Conservation (phyloP, 2,113 vertebrate genomes). For the Melierax canorus region DNA sequence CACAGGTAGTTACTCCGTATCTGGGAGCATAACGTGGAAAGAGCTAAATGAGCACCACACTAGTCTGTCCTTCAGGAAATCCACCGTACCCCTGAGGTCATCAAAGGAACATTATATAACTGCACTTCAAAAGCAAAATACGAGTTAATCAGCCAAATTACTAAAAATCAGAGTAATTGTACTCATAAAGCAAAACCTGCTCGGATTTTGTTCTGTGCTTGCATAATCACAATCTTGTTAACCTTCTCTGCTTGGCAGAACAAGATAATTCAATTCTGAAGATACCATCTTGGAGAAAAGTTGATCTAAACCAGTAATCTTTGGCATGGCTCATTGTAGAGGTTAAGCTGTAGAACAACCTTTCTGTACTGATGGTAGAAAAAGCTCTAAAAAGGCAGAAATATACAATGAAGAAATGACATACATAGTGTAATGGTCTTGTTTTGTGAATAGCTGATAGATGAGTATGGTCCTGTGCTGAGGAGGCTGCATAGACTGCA, state of each 20-base stretch:
- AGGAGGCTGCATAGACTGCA: not conserved
- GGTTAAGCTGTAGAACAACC: not conserved
- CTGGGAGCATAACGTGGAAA: not conserved
- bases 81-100: not conserved
- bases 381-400: not conserved
- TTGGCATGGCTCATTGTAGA: not conserved
- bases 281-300: not conserved
- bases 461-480: not conserved
- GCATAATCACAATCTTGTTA: not conserved
- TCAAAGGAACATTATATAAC: not conserved
- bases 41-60: fast-evolving
- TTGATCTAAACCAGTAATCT: not conserved
- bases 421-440: not conserved
- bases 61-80: not conserved
- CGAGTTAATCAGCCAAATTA: not conserved
- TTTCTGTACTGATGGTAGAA: not conserved
- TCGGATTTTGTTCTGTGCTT: not conserved
- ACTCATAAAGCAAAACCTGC: not conserved
- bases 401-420: not conserved
- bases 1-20: not conserved
- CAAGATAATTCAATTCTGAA: not conserved
- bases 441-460: not conserved
- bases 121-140: not conserved
- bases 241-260: not conserved
- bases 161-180: not conserved